phyloP scores from a whole-genome alignment of 1,140 invertebrate species.

The Drosophila sp. region DNA sequence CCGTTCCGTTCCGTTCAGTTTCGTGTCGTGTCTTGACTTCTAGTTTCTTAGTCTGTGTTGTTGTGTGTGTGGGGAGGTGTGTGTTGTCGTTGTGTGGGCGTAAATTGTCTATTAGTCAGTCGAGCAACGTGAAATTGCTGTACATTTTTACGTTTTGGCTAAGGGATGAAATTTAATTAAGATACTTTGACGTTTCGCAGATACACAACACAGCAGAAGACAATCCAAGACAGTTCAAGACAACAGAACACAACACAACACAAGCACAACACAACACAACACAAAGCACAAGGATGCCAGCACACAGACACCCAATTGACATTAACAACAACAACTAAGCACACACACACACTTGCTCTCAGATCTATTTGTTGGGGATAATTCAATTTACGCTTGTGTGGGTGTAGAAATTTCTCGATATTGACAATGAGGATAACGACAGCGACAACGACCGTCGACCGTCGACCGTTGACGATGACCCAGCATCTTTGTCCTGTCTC shows the following conservation, averaged over 20 bases:
- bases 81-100: constrained; percentile 55
- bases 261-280: constrained; percentile 45
- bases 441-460: constrained; percentile 62
- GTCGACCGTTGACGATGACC: constrained; percentile 52
- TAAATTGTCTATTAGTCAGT: constrained; percentile 83
- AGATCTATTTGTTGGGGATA: constrained; percentile 70
- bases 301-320: constrained; percentile 45
- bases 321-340: constrained; percentile 33
- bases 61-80: constrained; percentile 31
- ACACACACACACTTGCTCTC: constrained; percentile 12
- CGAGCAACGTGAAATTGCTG: constrained; percentile 76
- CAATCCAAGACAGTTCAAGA: constrained; percentile 38
- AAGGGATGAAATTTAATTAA: constrained; percentile 84
- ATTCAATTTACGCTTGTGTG: constrained; percentile 72
- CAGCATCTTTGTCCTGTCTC: constrained; percentile 33
- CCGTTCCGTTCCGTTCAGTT: constrained; percentile 51
- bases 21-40: constrained; percentile 46
- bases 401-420: constrained; percentile 67
- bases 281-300: constrained; percentile 44
- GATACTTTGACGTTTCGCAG: constrained; percentile 80
- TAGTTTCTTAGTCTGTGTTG: constrained; percentile 19
- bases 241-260: constrained; percentile 62
- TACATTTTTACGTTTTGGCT: constrained; percentile 80
- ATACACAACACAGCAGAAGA: constrained; percentile 63
- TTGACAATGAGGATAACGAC: constrained; percentile 61